phyloP scores from a whole-genome alignment of 2,113 vertebrate species.

The Electrona antarctica region DNA sequence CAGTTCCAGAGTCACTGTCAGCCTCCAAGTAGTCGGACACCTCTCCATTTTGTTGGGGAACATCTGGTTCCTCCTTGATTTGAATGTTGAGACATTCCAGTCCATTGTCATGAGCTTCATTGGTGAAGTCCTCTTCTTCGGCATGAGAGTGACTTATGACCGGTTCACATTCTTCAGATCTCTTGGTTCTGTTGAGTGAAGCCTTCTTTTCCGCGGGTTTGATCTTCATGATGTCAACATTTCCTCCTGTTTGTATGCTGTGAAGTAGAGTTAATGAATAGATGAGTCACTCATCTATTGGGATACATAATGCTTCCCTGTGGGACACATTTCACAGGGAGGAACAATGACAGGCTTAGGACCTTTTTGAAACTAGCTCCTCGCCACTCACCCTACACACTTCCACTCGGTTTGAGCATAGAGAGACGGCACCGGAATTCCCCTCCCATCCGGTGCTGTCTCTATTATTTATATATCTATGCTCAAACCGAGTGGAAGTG shows the following conservation, averaged over 20 bases:
- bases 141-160: constrained; percentile 33
- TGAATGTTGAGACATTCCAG: constrained; percentile 29
- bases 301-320: not conserved
- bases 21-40: constrained; percentile 14
- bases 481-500: no score
- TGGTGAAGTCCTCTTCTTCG: constrained; percentile 16
- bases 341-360: not conserved
- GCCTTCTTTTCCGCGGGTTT: constrained; percentile 42
- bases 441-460: no score
- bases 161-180: constrained; percentile 4
- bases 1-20: constrained; percentile 19
- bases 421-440: no score
- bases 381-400: no score
- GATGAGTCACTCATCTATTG: no score
- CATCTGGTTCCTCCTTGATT: constrained; percentile 73
- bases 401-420: no score
- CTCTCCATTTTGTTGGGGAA: constrained; percentile 13
- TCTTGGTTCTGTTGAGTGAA: constrained; percentile 16
- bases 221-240: constrained; percentile 46
- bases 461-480: no score
- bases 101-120: constrained; percentile 26
- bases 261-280: constrained; percentile 8
- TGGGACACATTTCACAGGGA: not conserved
- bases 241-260: constrained; percentile 4
- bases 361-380: no score